A percentile compares a stretch with the other conserved stretches of the same genome.
Evolutionary conservation across 64 coral and sea anemone genomes (phyloP).

Genomic region (Montipora cactus): DNA sequence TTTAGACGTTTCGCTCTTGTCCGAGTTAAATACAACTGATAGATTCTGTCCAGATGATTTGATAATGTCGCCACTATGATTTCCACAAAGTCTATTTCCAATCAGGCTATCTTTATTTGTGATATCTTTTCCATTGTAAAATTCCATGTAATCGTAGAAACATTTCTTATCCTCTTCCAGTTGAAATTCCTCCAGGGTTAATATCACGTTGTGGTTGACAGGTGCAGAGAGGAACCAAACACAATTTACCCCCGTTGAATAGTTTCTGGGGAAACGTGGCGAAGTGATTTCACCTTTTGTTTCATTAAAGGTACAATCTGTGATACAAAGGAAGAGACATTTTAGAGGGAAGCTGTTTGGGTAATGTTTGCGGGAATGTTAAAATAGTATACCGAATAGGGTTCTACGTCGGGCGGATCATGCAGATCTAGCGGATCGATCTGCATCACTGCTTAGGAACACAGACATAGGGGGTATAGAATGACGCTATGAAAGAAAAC

Average conservation of each 20-base stretch:
- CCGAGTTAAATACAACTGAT: slow-evolving; percentile 70
- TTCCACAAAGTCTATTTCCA: slow-evolving; percentile 13
- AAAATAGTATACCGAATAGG: too few relatives aligned
- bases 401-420: too few relatives aligned
- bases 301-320: not conserved
- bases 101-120: not conserved
- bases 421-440: too few relatives aligned
- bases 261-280: slow-evolving; percentile 53
- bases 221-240: slow-evolving; percentile 59
- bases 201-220: slow-evolving; percentile 65
- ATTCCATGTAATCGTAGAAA: slow-evolving; percentile 83
- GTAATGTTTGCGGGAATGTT: too few relatives aligned
- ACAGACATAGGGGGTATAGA: too few relatives aligned
- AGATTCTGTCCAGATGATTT: slow-evolving; percentile 66
- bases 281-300: slow-evolving; percentile 21
- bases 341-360: too few relatives aligned
- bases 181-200: slow-evolving; percentile 59
- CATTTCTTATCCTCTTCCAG: slow-evolving; percentile 91
- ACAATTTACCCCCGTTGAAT: slow-evolving; percentile 36
- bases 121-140: slow-evolving; percentile 66
- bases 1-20: slow-evolving; percentile 48
- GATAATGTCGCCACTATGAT: not conserved
- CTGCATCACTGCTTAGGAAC: too few relatives aligned
- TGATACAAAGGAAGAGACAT: not conserved
- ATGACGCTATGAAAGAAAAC: too few relatives aligned